Evolutionary conservation across 2,888 invertebrate species (phyloP), one percentile per base, ranked within the genome.

Genomic region (Omphaloscelis lunosa): DNA sequence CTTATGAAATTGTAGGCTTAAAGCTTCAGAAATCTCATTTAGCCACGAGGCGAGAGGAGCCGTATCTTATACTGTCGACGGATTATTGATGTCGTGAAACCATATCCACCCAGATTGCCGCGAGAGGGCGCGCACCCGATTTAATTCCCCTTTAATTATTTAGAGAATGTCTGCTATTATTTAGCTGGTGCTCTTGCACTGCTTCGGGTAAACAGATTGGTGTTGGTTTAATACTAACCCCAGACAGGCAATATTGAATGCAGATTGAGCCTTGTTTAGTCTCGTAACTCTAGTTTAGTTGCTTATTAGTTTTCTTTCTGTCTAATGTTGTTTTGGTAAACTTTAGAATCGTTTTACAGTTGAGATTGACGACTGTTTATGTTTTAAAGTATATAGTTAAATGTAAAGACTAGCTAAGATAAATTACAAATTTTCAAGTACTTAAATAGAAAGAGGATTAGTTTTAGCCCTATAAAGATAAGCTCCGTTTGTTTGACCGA

Each of bases 71-170:
- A 83, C 80, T 79, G 85, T 84, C 83, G 66, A 81, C 84, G 89
- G 90, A 88, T 91, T 91, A 92, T 91, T 89, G 89, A 90, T 88
- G 89, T 85, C 83, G 82, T 69, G 81, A 84, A 86, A 84, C 82
- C 87, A 88, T 89, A 88, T 87, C 87, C 86, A 72, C 51, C 77
- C 77, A 85, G 89, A 88, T 87, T 89, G 88, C 86, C 83, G 82
- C 81, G 77, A 86, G 79, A 76, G 85, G 82, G 87, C 78, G 79
- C 67, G 59, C 80, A 69, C 77, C 70, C 78, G 75, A 89, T 87
- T 87, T 89, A 90, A 91, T 89, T 88, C 88, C 87, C 81, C 77
- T 88, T 90, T 89, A 90, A 90, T 90, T 90, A 88, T 84, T 66
- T 77, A 79, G 63, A 61, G 71, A 83, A 87, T 82, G 83, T 78